phyloP scores from a whole-genome alignment of 2,888 invertebrate species.

The Apodemia mormo region DNA sequence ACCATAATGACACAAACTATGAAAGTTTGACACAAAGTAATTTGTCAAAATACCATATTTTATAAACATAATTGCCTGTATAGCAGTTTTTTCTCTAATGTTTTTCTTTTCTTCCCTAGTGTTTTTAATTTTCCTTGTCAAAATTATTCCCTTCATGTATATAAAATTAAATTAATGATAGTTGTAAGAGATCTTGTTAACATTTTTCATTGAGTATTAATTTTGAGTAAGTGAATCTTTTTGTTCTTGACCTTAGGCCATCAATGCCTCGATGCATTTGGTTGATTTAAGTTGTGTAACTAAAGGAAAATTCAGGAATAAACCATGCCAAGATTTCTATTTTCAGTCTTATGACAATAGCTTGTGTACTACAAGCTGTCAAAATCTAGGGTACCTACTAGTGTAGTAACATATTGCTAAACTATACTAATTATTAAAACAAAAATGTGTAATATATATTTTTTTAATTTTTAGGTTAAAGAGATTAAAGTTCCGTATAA shows the following conservation, averaged over 20 bases:
- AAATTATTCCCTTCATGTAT: conserved; percentile 36
- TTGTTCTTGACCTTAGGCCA: conserved; percentile 74
- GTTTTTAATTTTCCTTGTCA: conserved; percentile 50
- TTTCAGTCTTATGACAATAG: conserved; percentile 32
- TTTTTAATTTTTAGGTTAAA: not conserved
- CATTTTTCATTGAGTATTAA: conserved; percentile 31
- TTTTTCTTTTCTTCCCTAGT: conserved; percentile 57
- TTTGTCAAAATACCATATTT: conserved; percentile 75
- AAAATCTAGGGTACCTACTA: conserved; percentile 39
- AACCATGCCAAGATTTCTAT: conserved; percentile 64
- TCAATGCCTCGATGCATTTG: conserved; percentile 54
- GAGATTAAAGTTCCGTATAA: not conserved
- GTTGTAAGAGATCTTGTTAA: conserved; percentile 24
- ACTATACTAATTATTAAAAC: conserved; percentile 10
- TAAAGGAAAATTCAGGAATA: conserved; percentile 64
- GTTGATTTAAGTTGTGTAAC: conserved; percentile 72
- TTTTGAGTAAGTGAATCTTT: conserved; percentile 54
- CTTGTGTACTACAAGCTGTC: conserved; percentile 36
- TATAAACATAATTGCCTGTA: conserved; percentile 59
- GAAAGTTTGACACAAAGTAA: conserved; percentile 51
- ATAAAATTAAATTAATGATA: conserved; percentile 24
- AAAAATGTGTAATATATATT: not conserved
- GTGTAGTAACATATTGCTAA: conserved; percentile 40
- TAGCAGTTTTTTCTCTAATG: conserved; percentile 67
- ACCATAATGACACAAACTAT: conserved; percentile 41